Percentiles rank a stretch among this genome's conserved stretches.
phyloP scores from a whole-genome alignment of 2,797 vertebrate genomes.

The Paratrypauchen microcephalus region DNA sequence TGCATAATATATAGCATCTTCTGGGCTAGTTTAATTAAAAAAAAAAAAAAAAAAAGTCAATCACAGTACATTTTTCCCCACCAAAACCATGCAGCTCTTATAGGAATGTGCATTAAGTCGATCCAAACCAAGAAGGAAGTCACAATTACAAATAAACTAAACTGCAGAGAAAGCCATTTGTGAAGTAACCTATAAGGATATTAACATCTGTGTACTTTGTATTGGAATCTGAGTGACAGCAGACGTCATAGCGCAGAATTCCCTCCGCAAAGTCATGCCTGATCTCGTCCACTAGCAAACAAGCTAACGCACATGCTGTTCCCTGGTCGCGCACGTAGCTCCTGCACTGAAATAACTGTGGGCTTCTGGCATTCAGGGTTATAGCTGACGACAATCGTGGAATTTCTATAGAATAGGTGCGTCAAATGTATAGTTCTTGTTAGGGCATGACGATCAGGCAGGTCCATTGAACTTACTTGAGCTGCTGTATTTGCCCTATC shows the following conservation, averaged over 20 bases:
- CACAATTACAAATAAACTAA: slow-evolving; percentile 12
- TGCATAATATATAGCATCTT: slow-evolving; percentile 14
- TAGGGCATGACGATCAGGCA: neutral
- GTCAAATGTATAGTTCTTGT: slow-evolving; percentile 26
- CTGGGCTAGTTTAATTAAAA: no score
- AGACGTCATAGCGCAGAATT: slow-evolving; percentile 40
- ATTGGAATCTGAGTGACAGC: slow-evolving; percentile 53
- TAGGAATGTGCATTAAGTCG: slow-evolving; percentile 14
- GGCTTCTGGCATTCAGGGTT: slow-evolving; percentile 20
- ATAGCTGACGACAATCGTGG: slow-evolving; percentile 18
- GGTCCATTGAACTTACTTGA: neutral
- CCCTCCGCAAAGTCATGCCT: slow-evolving; percentile 57
- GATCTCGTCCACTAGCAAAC: slow-evolving; percentile 55
- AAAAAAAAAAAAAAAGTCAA: no score
- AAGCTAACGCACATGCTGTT: slow-evolving; percentile 45
- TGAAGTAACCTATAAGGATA: slow-evolving; percentile 16
- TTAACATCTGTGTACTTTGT: slow-evolving; percentile 44
- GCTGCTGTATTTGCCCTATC: no score
- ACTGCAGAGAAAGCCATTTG: slow-evolving; percentile 6
- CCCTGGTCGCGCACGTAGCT: slow-evolving; percentile 42
- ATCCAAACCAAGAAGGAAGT: slow-evolving; percentile 19
- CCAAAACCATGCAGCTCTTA: no score
- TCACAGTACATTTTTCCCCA: no score
- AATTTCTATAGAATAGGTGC: slow-evolving; percentile 24
- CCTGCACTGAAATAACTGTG: slow-evolving; percentile 40